Conservation (phyloP, 2,797 vertebrate genomes). For the Menidia menidia region DNA sequence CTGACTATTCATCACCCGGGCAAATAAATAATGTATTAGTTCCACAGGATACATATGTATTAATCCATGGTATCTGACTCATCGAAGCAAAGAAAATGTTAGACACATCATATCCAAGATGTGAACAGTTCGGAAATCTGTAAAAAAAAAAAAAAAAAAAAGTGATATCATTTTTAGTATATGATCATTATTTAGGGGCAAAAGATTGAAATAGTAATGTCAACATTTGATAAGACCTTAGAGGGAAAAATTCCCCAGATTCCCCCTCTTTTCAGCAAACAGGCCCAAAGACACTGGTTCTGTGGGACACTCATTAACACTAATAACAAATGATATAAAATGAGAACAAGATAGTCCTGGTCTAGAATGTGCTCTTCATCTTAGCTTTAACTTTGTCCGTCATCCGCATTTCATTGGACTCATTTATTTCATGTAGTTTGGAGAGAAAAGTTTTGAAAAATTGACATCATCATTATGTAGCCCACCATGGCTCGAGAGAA, state of each 20-base stretch:
- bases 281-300: constrained; percentile 12
- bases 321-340: constrained; percentile 45
- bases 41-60: constrained; percentile 4
- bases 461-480: constrained; percentile 84
- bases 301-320: constrained; percentile 28
- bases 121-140: background rate
- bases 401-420: constrained; percentile 80
- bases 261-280: background rate
- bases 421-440: constrained; percentile 82
- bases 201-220: background rate
- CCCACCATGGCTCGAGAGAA: constrained; percentile 75
- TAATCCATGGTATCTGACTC: background rate
- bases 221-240: background rate
- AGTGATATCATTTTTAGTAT: background rate
- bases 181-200: background rate
- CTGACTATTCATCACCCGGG: background rate
- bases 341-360: constrained; percentile 33
- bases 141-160: too few species aligned
- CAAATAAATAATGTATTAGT: constrained; percentile 6
- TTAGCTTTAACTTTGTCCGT: constrained; percentile 60
- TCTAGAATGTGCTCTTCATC: constrained; percentile 49
- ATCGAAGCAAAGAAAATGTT: constrained; percentile 24
- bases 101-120: constrained; percentile 31
- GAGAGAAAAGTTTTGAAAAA: constrained; percentile 84
- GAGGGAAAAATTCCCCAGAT: background rate